Evolutionary conservation across 2,113 vertebrate genomes (phyloP), one percentile per base, ranked within the genome.

Genomic region (Petaurus breviceps): DNA sequence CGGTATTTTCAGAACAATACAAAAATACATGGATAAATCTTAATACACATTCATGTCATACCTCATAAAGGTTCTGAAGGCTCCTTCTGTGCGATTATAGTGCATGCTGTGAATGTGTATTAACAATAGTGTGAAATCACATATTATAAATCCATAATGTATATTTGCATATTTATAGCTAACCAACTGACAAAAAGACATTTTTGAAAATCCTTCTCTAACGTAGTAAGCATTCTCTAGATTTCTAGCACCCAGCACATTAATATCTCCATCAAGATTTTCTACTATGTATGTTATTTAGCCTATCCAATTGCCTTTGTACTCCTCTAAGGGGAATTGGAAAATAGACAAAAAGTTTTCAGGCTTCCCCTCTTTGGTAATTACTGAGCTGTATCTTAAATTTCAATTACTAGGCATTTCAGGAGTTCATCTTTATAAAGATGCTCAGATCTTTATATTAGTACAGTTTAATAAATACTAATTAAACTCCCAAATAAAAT

Each of bases 11-110:
- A 96, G 68, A 84, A 94, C 28, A 94, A 90, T 22, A 92, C 9
- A 51, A 52, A 94, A 93, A 55, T 43, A 92, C 94, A 96, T 14
- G 28, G 90, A 95, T 95, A 97, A 95, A 97, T 93, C 95, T 98
- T 97, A 98, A 97, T 97, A 97, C 91, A 97, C 95, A 98, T 98
- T 97, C 97, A 97, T 96, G 93, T 96, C 92, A n/a, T 96, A 96
- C 68, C 94, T 96, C 77, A 92, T 97, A 97, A 97, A 96, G 96
- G 96, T 95, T 98, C 94, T 96, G 95, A 98, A 98, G 97, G 95
- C 92, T 98, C 96, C 95, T 97, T 98, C 95, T 92, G 52, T 97
- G 96, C 91, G 96, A 97, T 95, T 95, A 91, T 0, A 96, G 91
- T 96, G 94, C 97, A 97, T 97, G 94, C 92, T 98, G 95, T 94